These are phyloP conservation scores for Asobara japonica DNA, from an alignment of 1,140 invertebrate species.

Conservation along the genomic window DNA sequence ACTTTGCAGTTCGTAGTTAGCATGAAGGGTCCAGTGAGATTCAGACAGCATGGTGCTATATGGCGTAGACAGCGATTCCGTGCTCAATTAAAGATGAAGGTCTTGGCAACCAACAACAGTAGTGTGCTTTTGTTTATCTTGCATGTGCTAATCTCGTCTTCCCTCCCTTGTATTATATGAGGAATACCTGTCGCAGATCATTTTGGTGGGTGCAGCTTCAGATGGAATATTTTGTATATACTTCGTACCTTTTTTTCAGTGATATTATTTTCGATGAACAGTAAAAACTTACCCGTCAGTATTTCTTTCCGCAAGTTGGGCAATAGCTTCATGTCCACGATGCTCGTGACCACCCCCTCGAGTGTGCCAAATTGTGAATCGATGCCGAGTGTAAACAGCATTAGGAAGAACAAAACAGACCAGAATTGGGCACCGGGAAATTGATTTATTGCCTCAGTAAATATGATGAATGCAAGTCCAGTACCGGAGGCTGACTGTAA, in stretches of 20 bases:
- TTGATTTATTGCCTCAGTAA: constrained; percentile 96
- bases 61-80: too few relatives aligned
- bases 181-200: too few relatives aligned
- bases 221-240: too few relatives aligned
- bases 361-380: constrained; percentile 96
- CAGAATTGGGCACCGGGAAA: constrained; percentile 94
- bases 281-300: constrained; percentile 75
- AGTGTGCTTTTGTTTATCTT: too few relatives aligned
- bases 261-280: neutral
- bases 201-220: too few relatives aligned
- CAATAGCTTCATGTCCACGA: constrained; percentile 95
- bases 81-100: too few relatives aligned
- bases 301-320: constrained; percentile 92
- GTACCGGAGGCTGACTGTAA: constrained; percentile 92
- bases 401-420: constrained; percentile 94
- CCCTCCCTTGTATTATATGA: too few relatives aligned
- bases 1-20: too few relatives aligned
- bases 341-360: constrained; percentile 94
- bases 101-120: too few relatives aligned
- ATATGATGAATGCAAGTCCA: constrained; percentile 94
- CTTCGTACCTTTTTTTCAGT: neutral
- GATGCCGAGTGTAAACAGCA: constrained; percentile 95
- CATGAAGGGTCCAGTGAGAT: too few relatives aligned
- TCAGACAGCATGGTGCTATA: too few relatives aligned
- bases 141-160: too few relatives aligned